These are phyloP conservation scores for Clarias laeviceps DNA, from an alignment of 2,797 vertebrate genomes.

Conservation along the genomic window DNA sequence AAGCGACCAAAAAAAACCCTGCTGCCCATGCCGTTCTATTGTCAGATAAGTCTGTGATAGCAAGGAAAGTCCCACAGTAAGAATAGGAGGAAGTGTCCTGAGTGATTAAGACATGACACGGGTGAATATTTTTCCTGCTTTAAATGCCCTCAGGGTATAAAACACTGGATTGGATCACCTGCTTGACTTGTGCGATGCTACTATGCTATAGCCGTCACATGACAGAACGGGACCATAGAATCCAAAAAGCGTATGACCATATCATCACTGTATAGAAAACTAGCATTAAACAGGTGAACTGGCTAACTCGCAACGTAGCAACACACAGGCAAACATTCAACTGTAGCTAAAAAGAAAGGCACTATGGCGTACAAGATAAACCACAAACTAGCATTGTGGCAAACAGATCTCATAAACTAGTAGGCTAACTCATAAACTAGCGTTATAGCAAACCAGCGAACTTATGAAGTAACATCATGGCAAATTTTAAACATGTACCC, in stretches of 20 bases:
- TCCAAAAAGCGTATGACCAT: not conserved
- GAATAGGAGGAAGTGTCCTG: conserved; percentile 46
- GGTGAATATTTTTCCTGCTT: not conserved
- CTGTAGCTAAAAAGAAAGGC: no score
- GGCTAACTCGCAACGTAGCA: not conserved
- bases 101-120: not conserved
- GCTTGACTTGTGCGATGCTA: no score
- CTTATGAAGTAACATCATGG: not conserved
- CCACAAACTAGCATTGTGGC: not conserved
- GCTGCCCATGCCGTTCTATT: conserved; percentile 21
- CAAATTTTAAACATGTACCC: not conserved
- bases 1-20: not conserved
- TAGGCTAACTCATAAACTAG: not conserved
- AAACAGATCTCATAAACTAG: no score
- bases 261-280: not conserved
- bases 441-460: not conserved
- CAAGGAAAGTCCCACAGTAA: conserved; percentile 48
- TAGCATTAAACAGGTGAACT: not conserved
- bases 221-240: not conserved
- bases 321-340: no score
- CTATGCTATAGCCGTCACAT: not conserved
- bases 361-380: not conserved
- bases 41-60: conserved; percentile 15
- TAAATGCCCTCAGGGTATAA: not conserved
- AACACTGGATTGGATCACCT: not conserved